Evolutionary conservation across 2,113 vertebrate species (phyloP), one percentile per base, ranked within the genome.

Genomic region (Pungitius pungitius): DNA sequence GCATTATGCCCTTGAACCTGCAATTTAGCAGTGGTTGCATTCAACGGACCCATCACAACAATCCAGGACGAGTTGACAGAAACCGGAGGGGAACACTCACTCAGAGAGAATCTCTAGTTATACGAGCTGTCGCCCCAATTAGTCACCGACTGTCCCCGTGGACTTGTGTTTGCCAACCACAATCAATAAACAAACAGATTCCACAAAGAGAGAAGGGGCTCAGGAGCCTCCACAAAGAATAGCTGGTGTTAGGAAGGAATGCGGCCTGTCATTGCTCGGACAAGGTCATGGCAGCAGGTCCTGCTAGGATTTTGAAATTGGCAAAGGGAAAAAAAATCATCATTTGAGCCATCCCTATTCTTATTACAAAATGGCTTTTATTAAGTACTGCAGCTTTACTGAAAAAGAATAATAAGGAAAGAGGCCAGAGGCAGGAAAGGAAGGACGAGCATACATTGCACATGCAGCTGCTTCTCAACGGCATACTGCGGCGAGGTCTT

Each of bases 101-200:
- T 77, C 27, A 52, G 37, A 64, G 61, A 80, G 37, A 77, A 70
- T 74, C 61, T 70, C 22, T 17, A 66, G 78, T 65, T 47, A 70
- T 59, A 54, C 39, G 69, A 67, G 77, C 69, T 69, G 65, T 77
- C 63, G 52, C 61, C 67, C 26, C 26, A 12, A 55, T 61, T 58
- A 77, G 55, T 65, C 74, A 42, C 59, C 69, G 64, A 57, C 64
- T 67, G 73, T 63, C 69, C 80, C 65, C 55, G 59, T 42, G 33
- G 60, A 75, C 58, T 47, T 42, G 63, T 67, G 52, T 80, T 71
- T 78, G 68, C 75, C 75, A 73, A 79, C 74, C 52, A 75, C 57
- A 87, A 87, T 75, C 75, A 17, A 75, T 82, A 72, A 55, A 63
- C 61, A 63, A 78, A 68, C n/a, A 51, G 37, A 62, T 56, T 20